Evolutionary conservation across 2,888 invertebrate species (phyloP).

Genomic region (Xestoiulus laeticollis): DNA sequence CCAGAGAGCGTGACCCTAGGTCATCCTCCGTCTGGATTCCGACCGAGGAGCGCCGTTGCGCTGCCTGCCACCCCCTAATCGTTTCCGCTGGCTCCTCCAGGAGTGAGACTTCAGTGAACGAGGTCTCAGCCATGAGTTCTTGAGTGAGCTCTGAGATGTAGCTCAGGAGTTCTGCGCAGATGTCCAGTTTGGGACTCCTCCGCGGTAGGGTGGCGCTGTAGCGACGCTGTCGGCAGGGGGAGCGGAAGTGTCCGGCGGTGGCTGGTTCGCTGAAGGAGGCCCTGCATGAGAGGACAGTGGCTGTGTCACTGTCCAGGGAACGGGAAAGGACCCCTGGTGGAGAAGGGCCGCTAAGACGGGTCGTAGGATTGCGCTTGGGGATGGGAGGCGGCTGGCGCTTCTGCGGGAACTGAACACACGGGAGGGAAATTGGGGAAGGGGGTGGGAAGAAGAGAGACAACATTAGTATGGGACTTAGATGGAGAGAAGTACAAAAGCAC

Average conservation of each 20-base stretch:
- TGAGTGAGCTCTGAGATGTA: conserved; percentile 51
- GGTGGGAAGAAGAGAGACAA: no score
- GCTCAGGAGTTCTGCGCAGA: conserved; percentile 48
- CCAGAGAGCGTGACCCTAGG: neutral
- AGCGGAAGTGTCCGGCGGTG: neutral
- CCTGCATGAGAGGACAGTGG: no score
- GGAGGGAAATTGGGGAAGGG: no score
- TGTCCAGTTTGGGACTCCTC: conserved; percentile 21
- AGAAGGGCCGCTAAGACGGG: neutral
- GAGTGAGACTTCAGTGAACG: conserved; percentile 45
- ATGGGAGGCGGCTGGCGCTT: conserved; percentile 42
- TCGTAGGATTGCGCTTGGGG: conserved; percentile 47
- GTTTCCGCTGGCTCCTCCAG: neutral
- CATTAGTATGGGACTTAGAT: no score
- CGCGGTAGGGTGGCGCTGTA: conserved; percentile 19
- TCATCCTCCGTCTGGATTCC: conserved; percentile 46
- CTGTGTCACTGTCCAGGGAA: neutral
- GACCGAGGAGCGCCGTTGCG: conserved; percentile 30
- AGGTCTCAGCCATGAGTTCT: conserved; percentile 51
- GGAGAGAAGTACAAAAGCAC: no score
- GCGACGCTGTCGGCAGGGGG: neutral
- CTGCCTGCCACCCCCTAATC: neutral
- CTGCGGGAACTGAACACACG: neutral
- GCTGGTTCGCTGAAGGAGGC: no score
- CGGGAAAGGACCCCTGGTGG: neutral